Evolutionary conservation across 2,797 vertebrate species (phyloP), one percentile per base, ranked within the genome.

Genomic region (Girardinus metallicus): DNA sequence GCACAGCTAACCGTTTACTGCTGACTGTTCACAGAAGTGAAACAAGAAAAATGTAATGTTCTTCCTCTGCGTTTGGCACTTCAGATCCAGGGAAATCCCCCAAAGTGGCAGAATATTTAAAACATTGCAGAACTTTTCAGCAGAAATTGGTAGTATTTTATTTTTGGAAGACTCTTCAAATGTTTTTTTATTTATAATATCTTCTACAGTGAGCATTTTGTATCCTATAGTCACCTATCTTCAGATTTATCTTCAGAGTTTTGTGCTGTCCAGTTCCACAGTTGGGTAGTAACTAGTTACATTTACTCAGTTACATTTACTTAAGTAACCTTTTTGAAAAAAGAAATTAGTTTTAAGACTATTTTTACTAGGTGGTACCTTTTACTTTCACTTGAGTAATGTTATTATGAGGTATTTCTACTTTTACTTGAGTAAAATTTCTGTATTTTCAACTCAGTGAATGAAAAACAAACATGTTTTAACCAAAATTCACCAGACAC

Each of bases 11-110:
- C 71, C 76, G 85, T 88, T 92, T 91, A 87, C 79, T 83, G 94
- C 94, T 95, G 94, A 95, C 93, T 81, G 91, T 83, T 91, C 87
- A 90, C 88, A 88, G 82, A 91, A 86, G 81, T 82, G 29, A 87
- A 86, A 90, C 87, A 92, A 91, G 83, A 90, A 90, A 83, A 92
- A 89, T 5, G 46, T 88, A 82, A 81, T 81, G 81, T 80, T 78
- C 34, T 31, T 72, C n/a, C 49, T 80, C 77, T 41, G 55, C 12
- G 49, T 70, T 60, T 11, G 73, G 39, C 71, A 80, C 53, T 70
- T 1, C 13, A 75, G 83, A 82, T 83, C 80, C 36, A 16, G 82
- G 83, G 75, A 83, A 89, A 84, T 80, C 76, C 79, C 85, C 84
- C 74, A 79, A 43, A 36, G 74, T 53, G 1, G 62, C 11, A 47